Base-by-base conservation (phyloP, 2,797 vertebrate species). In the Cynodonichthys magdalenae region DNA sequence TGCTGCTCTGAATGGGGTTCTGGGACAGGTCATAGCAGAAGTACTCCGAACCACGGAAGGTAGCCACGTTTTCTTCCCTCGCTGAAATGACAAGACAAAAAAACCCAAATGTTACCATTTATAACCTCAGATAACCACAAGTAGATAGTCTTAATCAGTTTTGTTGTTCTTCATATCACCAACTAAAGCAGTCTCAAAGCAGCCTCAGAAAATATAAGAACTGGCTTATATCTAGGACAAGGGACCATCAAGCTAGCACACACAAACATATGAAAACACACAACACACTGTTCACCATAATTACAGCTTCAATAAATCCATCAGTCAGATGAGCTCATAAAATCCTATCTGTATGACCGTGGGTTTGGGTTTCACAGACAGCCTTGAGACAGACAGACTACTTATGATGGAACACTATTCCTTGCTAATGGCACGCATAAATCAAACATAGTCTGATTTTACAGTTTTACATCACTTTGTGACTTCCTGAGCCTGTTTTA, bases 1-100 rank as follows among this genome's bases (percentile, higher is more conserved):
- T 99, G 94, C 97, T 98, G 92, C 96, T 97, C 93, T 99, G 97
- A 87, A 99, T 99, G 17, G 97, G 97, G 88, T 99, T 99, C 90
- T 98, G 97, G 0, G 97, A 98, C 79, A 99, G 92, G 93, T 99
- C 97, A 18, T 99, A 99, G 91, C 97, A 98, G 85, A 99, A 94
- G 88, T 99, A 99, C 79, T 99, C 97, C 0, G 97, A 98, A 39
- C 97, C 97, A 6, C 96, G 95, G 93, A 99, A 99, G 3, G 97
- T 99, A 63, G 97, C 97, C 85, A 96, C 95, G 2, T 98, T 99
- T 86, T 99, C 97, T 68, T 99, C 97, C 69, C 96, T 93, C 0
- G 92, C 97, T 99, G 90, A 9, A 83, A 79, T 1, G 14, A 82
- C 19, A 85, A 46, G 15, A 24, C 17, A 18, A 49, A 29, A 64